Percentiles rank a stretch among this genome's conserved stretches.
These are phyloP conservation scores for Meriones psammophilus DNA, from an alignment of 2,797 vertebrate genomes.

Conservation along the genomic window DNA sequence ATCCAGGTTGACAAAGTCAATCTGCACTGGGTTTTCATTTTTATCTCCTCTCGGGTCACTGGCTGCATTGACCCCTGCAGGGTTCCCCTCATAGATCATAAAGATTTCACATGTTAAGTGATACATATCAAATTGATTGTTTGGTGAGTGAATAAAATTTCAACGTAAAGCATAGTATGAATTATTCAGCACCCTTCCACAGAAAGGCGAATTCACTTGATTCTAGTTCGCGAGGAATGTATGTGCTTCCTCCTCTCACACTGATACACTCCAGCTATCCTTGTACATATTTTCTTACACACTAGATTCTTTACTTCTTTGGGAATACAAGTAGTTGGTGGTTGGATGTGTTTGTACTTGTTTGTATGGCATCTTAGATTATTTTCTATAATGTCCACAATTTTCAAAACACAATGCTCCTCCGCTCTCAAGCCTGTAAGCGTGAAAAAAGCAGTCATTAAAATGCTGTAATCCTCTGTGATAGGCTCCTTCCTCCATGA, in stretches of 20 bases:
- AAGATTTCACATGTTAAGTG: constrained; percentile 20
- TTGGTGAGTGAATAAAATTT: not conserved
- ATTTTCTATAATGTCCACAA: not conserved
- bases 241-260: not conserved
- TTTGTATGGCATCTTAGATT: not conserved
- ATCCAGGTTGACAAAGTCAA: not conserved
- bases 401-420: not conserved
- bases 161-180: not conserved
- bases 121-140: not conserved
- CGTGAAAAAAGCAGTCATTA: not conserved
- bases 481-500: too few relatives aligned
- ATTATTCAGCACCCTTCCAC: not conserved
- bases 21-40: not conserved
- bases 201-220: not conserved
- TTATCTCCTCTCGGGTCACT: not conserved
- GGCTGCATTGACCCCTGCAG: not conserved
- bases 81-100: not conserved
- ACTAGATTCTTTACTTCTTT: not conserved
- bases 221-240: not conserved
- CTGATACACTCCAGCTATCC: not conserved
- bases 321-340: not conserved
- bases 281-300: not conserved
- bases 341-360: not conserved
- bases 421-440: not conserved
- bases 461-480: not conserved